Evolutionary conservation across 2,888 invertebrate genomes (phyloP).

Genomic region (Antheraea assamensis): DNA sequence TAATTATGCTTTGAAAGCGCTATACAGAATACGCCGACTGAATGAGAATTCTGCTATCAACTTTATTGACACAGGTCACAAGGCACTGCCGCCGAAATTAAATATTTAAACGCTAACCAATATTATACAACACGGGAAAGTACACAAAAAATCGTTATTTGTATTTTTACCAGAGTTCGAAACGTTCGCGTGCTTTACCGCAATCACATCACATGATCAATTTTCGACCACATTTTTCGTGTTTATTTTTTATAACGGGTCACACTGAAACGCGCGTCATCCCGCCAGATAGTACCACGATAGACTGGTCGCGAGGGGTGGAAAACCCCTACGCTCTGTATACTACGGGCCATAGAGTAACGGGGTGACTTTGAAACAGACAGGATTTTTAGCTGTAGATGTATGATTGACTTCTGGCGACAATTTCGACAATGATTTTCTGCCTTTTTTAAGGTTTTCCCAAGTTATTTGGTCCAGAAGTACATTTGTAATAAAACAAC

Average conservation of each 20-base stretch:
- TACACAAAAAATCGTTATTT: constrained; percentile 2
- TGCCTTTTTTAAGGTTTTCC: no score
- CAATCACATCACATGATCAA: constrained; percentile 31
- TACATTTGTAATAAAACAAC: no score
- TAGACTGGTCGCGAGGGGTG: constrained; percentile 66
- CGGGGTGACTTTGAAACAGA: constrained; percentile 13
- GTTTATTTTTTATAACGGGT: constrained; percentile 47
- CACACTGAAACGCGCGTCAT: constrained; percentile 40
- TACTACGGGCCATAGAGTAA: constrained; percentile 68
- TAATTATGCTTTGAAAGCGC: constrained; percentile 37
- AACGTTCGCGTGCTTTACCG: constrained; percentile 27
- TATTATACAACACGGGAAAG: not conserved
- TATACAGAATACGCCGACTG: constrained; percentile 31
- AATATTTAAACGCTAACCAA: constrained; percentile 26
- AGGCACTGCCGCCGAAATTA: constrained; percentile 35
- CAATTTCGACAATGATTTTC: no score
- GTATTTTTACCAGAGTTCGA: not conserved
- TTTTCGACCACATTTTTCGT: constrained; percentile 64
- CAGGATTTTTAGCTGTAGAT: not conserved
- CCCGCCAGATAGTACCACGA: constrained; percentile 45
- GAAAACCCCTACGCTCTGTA: constrained; percentile 65
- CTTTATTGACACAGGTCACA: constrained; percentile 45
- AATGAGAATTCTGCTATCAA: constrained; percentile 26
- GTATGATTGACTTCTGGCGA: no score
- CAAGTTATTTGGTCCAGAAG: no score